Evolutionary conservation across 2,113 vertebrate genomes (phyloP), one percentile per base, ranked within the genome.

Genomic region (Columba janthina): DNA sequence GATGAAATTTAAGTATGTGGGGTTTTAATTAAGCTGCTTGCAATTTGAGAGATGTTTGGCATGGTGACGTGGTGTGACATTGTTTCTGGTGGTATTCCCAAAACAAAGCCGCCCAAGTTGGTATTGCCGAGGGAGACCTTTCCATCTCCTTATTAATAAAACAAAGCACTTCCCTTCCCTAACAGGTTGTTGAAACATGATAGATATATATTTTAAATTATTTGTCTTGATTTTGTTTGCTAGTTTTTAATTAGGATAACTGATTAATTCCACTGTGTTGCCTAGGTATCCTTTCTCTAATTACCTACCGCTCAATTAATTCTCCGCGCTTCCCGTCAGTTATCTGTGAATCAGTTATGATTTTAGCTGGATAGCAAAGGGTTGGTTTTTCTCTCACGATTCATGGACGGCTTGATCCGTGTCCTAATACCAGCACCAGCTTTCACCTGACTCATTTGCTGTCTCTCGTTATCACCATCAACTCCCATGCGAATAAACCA

Each of bases 11-110:
- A 46, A 19, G 18, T 19, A 46, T 46, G 44, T 46, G 44, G 44
- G 44, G 44, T 46, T 46, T 46, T 46, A 38, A 16, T 74, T 18
- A 19, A 77, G 46, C 44, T 69, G 26, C 44, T 51, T 38, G 56
- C 1, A 4, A 22, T 16, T 5, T 14, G 38, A 64, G 32, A 14
- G 44, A 15, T 0, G 1, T 38, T 72, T 80, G 51, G 28, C 19
- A 32, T 32, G 9, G 25, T 36, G 21, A 31, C 19, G 2, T 12
- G 0, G 3, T 3, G 7, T 31, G 34, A 4, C 50, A 6, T 9
- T 34, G 12, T 11, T 65, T 75, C 36, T 79, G 42, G 3, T 21
- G 51, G 40, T 32, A 9, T 65, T 76, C 36, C 60, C 67, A 24
- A 18, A 77, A 44, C 64, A 46, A 67, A 51, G 53, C 54, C 53